Conservation (phyloP, 2,888 invertebrate species). For the Torymus tubicola region DNA sequence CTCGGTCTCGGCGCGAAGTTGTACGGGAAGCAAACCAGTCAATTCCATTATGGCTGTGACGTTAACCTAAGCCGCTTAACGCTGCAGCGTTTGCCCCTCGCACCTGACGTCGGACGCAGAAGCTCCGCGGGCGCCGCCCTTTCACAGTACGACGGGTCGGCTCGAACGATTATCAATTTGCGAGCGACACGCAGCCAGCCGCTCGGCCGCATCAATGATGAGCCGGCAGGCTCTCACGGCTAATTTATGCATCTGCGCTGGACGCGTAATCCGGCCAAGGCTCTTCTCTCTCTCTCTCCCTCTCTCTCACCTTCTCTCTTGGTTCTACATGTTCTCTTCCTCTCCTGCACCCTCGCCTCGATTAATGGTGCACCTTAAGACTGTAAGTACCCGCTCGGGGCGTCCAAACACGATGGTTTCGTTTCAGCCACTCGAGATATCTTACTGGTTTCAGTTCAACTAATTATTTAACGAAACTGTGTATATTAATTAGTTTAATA, state of each 20-base stretch:
- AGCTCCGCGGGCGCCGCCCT: neutral
- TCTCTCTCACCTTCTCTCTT: neutral
- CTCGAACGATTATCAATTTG: slow-evolving; percentile 48
- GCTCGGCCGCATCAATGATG: slow-evolving; percentile 64
- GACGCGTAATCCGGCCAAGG: slow-evolving; percentile 52
- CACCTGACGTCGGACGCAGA: slow-evolving; percentile 29
- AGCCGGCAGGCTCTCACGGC: slow-evolving; percentile 59
- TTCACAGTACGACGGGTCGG: slow-evolving; percentile 1
- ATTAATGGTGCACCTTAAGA: no score
- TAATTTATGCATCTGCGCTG: slow-evolving; percentile 63
- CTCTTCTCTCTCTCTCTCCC: slow-evolving; percentile 31
- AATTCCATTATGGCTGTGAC: slow-evolving; percentile 40
- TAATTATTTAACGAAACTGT: no score
- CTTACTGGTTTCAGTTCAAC: no score
- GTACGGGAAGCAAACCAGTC: neutral
- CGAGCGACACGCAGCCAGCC: slow-evolving; percentile 12
- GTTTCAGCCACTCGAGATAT: no score
- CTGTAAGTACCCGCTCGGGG: no score
- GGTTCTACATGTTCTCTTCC: no score
- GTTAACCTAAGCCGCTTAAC: slow-evolving; percentile 45
- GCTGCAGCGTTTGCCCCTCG: slow-evolving; percentile 2
- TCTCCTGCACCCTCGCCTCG: no score
- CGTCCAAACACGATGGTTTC: no score
- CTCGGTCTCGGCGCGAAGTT: no score
- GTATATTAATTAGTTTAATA: no score